phyloP scores from a whole-genome alignment of 2,113 vertebrate genomes.

The Lasiurus borealis region DNA sequence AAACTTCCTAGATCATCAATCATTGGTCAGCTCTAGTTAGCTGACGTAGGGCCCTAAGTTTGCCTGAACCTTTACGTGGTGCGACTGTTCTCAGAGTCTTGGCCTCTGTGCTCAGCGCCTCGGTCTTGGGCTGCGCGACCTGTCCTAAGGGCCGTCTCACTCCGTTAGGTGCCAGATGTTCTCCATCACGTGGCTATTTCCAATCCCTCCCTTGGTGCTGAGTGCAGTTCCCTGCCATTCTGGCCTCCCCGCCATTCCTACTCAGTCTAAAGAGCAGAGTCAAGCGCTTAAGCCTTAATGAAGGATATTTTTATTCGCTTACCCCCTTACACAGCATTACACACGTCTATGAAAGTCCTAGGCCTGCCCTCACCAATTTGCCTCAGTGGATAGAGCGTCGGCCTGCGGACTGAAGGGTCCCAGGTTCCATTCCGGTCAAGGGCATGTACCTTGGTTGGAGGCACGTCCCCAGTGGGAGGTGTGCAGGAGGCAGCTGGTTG shows the following conservation, averaged over 20 bases:
- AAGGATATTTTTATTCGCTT: background rate
- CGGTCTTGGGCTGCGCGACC: rapidly evolving
- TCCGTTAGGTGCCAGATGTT: rapidly evolving
- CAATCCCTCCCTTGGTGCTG: rapidly evolving
- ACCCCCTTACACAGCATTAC: background rate
- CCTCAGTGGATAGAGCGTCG: too few relatives aligned
- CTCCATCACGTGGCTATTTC: rapidly evolving
- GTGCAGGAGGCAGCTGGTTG: too few relatives aligned
- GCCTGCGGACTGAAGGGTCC: too few relatives aligned
- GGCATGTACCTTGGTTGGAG: too few relatives aligned
- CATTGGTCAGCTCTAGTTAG: background rate
- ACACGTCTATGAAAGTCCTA: background rate
- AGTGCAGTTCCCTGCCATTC: too few relatives aligned
- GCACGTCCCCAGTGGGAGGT: too few relatives aligned
- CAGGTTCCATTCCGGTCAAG: too few relatives aligned
- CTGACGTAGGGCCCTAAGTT: too few relatives aligned
- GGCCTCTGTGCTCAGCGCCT: too few relatives aligned
- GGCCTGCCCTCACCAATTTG: too few relatives aligned
- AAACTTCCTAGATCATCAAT: background rate
- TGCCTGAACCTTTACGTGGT: background rate
- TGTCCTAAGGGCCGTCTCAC: rapidly evolving
- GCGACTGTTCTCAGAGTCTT: background rate
- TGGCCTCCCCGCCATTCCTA: background rate
- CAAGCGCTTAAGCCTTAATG: background rate
- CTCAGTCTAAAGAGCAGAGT: background rate